Evolutionary conservation across 2,888 invertebrate genomes (phyloP).

Genomic region (Diarsia brunnea): DNA sequence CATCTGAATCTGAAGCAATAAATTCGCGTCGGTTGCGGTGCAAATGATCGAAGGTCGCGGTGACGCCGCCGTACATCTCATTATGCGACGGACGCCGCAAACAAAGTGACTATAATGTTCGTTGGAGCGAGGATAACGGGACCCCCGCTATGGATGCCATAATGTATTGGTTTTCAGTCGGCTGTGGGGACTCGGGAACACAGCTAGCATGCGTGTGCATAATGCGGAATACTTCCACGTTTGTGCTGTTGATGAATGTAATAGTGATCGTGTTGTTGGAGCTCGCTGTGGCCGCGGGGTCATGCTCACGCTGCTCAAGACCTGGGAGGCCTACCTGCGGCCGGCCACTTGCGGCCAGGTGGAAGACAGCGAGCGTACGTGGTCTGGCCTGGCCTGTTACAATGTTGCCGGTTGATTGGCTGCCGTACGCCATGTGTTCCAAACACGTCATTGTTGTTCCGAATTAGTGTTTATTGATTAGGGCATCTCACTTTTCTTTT

Average conservation of each 20-base stretch:
- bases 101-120: constrained; percentile 67
- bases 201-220: constrained; percentile 12
- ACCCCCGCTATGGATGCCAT: constrained; percentile 44
- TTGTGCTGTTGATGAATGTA: constrained; percentile 22
- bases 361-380: constrained; percentile 26
- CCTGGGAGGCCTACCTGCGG: constrained; percentile 75
- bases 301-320: constrained; percentile 80
- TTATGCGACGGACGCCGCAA: constrained; percentile 53
- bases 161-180: constrained; percentile 51
- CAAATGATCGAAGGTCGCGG: constrained; percentile 51
- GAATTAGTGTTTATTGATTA: background rate
- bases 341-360: constrained; percentile 11
- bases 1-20: constrained; percentile 11
- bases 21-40: constrained; percentile 9
- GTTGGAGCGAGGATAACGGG: constrained; percentile 67
- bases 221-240: background rate
- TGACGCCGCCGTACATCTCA: constrained; percentile 39
- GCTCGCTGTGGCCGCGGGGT: constrained; percentile 13
- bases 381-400: background rate
- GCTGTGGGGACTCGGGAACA: constrained; percentile 42
- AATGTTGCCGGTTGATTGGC: background rate
- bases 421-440: constrained; percentile 6
- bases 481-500: background rate
- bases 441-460: background rate
- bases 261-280: background rate